Percentiles rank a stretch among this genome's conserved stretches.
Conservation (phyloP, 2,888 invertebrate genomes). For the Idaea straminata region DNA sequence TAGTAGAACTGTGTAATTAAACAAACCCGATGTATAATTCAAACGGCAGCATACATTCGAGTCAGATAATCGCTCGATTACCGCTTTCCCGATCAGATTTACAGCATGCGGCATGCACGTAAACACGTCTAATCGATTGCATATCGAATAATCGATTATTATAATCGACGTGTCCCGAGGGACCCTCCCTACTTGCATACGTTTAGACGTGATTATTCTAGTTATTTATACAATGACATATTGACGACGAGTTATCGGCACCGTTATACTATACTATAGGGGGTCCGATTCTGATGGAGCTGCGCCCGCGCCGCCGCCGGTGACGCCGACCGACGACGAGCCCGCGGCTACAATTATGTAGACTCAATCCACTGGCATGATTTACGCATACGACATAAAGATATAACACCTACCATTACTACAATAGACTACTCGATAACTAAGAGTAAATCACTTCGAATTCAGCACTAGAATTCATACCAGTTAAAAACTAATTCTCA, state of each 20-base stretch:
- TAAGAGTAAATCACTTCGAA: too few species aligned
- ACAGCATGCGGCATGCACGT: constrained; percentile 29
- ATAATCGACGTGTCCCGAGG: constrained; percentile 67
- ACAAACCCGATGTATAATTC: not conserved
- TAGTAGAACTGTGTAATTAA: not conserved
- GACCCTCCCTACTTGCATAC: constrained; percentile 45
- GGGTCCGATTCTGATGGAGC: not conserved
- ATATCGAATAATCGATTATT: constrained; percentile 54
- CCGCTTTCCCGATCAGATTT: constrained; percentile 16
- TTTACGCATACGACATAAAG: constrained; percentile 39
- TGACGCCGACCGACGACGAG: constrained; percentile 13
- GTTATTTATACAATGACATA: constrained; percentile 75
- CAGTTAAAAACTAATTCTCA: too few species aligned
- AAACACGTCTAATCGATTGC: constrained; percentile 52
- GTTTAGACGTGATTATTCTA: constrained; percentile 66
- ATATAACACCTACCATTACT: not conserved
- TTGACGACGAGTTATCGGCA: constrained; percentile 40
- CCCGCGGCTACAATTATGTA: constrained; percentile 64
- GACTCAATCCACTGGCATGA: constrained; percentile 54
- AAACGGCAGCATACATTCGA: constrained; percentile 20
- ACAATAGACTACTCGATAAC: not conserved
- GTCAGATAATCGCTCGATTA: constrained; percentile 22
- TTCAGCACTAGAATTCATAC: too few species aligned
- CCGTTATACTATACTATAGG: constrained; percentile 12
- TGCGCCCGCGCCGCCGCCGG: not conserved